phyloP scores from a whole-genome alignment of 2,888 invertebrate genomes.

The Smittia sp. region DNA sequence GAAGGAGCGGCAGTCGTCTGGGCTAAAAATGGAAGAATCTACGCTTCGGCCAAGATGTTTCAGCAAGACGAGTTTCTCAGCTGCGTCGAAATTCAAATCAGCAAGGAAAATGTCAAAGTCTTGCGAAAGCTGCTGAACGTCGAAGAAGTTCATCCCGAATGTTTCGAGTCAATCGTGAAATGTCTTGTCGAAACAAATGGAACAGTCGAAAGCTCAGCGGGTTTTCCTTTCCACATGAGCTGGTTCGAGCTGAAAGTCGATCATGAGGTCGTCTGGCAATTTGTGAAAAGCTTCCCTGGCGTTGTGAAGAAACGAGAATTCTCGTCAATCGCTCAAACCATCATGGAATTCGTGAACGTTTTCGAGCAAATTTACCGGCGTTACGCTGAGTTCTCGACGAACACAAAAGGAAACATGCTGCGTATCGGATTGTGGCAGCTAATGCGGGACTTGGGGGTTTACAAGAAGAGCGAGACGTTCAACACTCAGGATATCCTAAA shows the following conservation, averaged over 20 bases:
- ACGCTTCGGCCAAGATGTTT: constrained; percentile 19
- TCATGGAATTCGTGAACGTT: neutral
- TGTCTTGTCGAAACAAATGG: neutral
- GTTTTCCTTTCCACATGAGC: neutral
- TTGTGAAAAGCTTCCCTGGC: neutral
- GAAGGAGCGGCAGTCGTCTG: constrained; percentile 17
- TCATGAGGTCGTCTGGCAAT: constrained; percentile 13
- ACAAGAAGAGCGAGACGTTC: neutral
- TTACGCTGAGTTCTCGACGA: neutral
- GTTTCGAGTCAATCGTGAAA: neutral
- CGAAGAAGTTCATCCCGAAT: neutral
- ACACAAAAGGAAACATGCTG: neutral
- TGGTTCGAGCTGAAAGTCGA: constrained; percentile 28
- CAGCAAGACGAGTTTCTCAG: constrained; percentile 5
- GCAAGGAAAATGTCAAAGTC: neutral
- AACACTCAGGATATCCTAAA: constrained; percentile 18
- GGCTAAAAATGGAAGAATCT: constrained; percentile 17
- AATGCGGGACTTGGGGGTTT: neutral
- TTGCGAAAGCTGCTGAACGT: constrained; percentile 11
- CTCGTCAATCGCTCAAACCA: constrained; percentile 13
- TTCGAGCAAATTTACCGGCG: neutral
- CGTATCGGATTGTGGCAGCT: constrained; percentile 26
- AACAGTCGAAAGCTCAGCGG: neutral
- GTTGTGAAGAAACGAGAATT: neutral
- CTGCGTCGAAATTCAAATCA: neutral